Evolutionary conservation across 2,888 invertebrate genomes (phyloP), one percentile per base, ranked within the genome.

Genomic region (Lissonota sp.): DNA sequence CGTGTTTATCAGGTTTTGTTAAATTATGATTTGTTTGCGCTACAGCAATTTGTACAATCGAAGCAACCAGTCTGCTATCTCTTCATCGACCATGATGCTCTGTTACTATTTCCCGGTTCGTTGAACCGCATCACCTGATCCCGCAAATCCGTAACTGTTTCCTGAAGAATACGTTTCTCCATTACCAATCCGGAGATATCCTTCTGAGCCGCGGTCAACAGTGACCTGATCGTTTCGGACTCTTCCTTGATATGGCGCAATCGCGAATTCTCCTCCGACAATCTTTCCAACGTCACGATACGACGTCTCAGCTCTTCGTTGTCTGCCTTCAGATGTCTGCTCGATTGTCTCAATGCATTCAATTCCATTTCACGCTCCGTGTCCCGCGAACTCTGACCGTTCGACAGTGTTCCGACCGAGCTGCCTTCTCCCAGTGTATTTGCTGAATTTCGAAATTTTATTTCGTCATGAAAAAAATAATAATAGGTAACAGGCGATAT

Each of bases 101-200:
- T 89, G 66, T 88, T 88, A 80, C 90, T 91, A 82, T 87, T 88
- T 58, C 81, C 82, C 67, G 93, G 85, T 82, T 88, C 95, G 89
- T 69, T 92, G 10, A 87, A 84, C 55, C 90, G 90, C 60, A 91
- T 87, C 51, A 92, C 85, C 83, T 94, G 93, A 83, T 93, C 96
- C 93, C 96, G 96, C 83, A 97, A 91, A 37, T 94, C 93, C 51
- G 95, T 94, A 83, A 97, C 94, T 51, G 95, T 95, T 80, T 97
- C 96, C 83, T 97, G 91, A 64, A 97, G 93, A 63, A 95, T 94
- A 85, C 95, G 95, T 88, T 97, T 97, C 88, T 97, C 97, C 40
- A 95, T 95, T 37, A 97, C 89, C 83, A 97, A 92, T 69, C 94
- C 93, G 6, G 95, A 94, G 0, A 97, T 95, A 80, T 97, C 96